Evolutionary conservation across 1,140 invertebrate species (phyloP), one percentile per base, ranked within the genome.

Genomic region (Lasioglossum baleicum): DNA sequence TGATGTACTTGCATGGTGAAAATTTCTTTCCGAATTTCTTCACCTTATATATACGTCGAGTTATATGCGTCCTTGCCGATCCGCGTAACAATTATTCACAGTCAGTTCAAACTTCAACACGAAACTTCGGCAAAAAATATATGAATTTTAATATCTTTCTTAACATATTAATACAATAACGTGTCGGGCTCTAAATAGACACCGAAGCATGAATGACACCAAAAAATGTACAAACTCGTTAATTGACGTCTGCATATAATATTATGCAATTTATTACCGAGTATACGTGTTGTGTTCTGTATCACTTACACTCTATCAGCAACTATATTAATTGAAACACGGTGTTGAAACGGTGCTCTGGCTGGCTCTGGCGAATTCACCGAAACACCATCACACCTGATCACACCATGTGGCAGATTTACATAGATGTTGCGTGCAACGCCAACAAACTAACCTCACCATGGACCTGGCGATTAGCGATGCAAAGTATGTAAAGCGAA

Each of bases 361-460:
- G 7, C 8, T 4, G 6, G 60, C 48, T 17, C 2, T 2, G 4
- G 7, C 8, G 7, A 10, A 35, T 67, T 3, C 35, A 26, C 7
- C 2, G 40, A 48, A 48, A 31, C 20, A 48, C 22, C 35, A 65
- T 6, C 26, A 26, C 20, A 48, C 22, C 35, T 17, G 22, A 65
- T 6, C 26, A 26, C 20, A 48, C 22, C 35, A 65, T 6, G 51
- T 0, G n/a, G 4, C 44, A 48, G 44, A 11, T 11, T 11, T 48
- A 44, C 7, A 10, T 35, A 15, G 22, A 72, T 31, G 22, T 3
- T 0, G 8, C 15, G 15, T 60, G 0, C 17, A 61, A 8, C 15
- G 3, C 15, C 35, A 48, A 2, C 2, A 22, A 51, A 56, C 61
- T 79, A 79, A 79, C 69, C 76, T 79, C 56, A 13, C 11, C 1